Percentiles rank a stretch among this genome's conserved stretches.
Conservation (phyloP, 2,888 invertebrate species). For the Electrophaes corylata region DNA sequence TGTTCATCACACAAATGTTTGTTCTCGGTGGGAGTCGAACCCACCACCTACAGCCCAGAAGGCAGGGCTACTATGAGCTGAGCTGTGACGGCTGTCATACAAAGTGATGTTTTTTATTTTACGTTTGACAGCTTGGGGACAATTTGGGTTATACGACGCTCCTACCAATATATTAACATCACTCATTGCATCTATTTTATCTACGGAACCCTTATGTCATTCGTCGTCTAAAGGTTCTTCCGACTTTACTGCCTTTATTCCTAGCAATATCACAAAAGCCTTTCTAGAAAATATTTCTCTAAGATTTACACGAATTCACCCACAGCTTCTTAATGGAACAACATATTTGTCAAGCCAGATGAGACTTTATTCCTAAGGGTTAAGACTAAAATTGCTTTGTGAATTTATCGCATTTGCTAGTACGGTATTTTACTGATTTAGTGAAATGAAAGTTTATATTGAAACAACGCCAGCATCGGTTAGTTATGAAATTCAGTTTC, state of each 20-base stretch:
- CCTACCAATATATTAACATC: too few relatives aligned
- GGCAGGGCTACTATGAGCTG: too few relatives aligned
- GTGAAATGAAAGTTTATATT: conserved; percentile 8
- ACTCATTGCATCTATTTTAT: too few relatives aligned
- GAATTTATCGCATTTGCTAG: neutral
- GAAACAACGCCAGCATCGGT: neutral
- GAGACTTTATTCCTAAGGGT: conserved; percentile 2
- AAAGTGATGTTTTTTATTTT: too few relatives aligned
- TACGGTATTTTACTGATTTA: conserved; percentile 6
- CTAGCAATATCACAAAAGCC: neutral
- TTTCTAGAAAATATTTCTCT: conserved; percentile 12
- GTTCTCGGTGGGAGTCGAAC: too few relatives aligned
- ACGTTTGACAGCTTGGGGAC: too few relatives aligned
- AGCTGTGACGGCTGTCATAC: too few relatives aligned
- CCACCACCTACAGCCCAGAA: too few relatives aligned
- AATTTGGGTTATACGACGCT: too few relatives aligned
- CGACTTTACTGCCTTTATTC: neutral
- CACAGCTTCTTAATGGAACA: neutral
- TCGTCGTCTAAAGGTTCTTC: too few relatives aligned
- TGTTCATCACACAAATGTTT: too few relatives aligned
- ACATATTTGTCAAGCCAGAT: neutral
- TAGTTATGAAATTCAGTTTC: neutral
- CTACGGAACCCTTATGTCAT: too few relatives aligned
- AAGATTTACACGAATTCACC: conserved; percentile 12
- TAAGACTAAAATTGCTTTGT: conserved; percentile 5